Percentiles rank a stretch among this genome's conserved stretches.
phyloP scores from a whole-genome alignment of 2,797 vertebrate genomes.

The Pantherophis vulpinus region DNA sequence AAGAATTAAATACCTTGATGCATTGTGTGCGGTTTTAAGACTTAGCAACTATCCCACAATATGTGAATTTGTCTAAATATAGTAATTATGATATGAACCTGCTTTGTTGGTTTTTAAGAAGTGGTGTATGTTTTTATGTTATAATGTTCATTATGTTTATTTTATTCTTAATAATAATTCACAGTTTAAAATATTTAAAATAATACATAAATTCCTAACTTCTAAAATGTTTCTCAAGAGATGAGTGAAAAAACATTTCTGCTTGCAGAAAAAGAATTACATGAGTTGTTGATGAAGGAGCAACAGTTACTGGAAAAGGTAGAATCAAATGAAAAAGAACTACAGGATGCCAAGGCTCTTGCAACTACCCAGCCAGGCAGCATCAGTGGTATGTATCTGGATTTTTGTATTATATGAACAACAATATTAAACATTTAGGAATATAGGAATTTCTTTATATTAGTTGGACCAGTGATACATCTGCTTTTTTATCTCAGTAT shows the following conservation, averaged over 20 bases:
- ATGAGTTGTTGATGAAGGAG: not conserved
- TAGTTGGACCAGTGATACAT: no score
- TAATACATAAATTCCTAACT: not conserved
- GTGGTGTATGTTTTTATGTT: not conserved
- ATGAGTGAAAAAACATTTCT: not conserved
- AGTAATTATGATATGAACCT: not conserved
- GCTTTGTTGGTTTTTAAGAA: not conserved
- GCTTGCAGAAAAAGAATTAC: conserved; percentile 7
- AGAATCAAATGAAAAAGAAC: conserved; percentile 1
- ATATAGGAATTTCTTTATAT: not conserved
- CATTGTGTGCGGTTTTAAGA: not conserved
- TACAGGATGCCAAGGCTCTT: conserved; percentile 1
- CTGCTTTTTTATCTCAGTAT: no score
- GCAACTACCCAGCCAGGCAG: not conserved
- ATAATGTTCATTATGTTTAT: not conserved
- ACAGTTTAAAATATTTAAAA: not conserved
- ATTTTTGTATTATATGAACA: not conserved
- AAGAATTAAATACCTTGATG: not conserved
- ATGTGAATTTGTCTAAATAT: not conserved
- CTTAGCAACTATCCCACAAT: not conserved
- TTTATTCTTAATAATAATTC: not conserved
- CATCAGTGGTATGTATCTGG: not conserved
- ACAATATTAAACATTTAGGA: not conserved
- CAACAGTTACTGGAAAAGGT: not conserved
- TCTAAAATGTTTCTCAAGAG: not conserved